phyloP scores from a whole-genome alignment of 2,797 vertebrate genomes.

The Scyliorhinus canicula region DNA sequence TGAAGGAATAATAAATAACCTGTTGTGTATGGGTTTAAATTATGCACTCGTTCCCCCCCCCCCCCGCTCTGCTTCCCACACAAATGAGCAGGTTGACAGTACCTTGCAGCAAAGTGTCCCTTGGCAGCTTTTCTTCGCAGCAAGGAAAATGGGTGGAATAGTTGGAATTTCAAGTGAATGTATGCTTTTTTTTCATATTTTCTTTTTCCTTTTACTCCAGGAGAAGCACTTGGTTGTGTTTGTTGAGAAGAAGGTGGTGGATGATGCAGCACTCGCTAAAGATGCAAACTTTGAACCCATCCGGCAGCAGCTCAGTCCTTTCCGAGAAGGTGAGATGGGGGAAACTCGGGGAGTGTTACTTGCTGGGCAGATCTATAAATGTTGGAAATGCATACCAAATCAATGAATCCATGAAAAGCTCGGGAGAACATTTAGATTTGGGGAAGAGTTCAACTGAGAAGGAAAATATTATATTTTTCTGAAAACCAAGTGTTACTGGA shows the following conservation, averaged over 20 bases:
- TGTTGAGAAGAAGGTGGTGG: constrained; percentile 69
- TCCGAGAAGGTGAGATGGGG: constrained; percentile 61
- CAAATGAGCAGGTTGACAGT: not conserved
- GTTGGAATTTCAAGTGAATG: not conserved
- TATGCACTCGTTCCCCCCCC: not conserved
- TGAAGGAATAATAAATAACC: not conserved
- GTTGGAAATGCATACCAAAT: not conserved
- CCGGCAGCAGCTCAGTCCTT: constrained; percentile 68
- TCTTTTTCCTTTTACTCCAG: constrained; percentile 45
- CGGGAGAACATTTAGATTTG: not conserved
- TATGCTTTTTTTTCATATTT: not conserved
- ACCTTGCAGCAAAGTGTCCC: not conserved
- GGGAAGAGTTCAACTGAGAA: not conserved
- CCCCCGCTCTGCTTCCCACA: not conserved
- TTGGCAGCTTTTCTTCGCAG: not conserved
- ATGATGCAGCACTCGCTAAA: constrained; percentile 59
- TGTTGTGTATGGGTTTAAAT: not conserved
- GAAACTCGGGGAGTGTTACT: not conserved
- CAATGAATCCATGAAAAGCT: not conserved
- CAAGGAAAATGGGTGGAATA: not conserved
- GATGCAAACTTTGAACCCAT: constrained; percentile 63
- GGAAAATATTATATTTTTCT: not conserved
- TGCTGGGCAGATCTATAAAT: not conserved
- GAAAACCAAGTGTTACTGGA: not conserved
- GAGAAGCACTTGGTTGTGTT: constrained; percentile 72